Evolutionary conservation across 2,888 invertebrate species (phyloP).

Genomic region (Crossocerus cetratus): DNA sequence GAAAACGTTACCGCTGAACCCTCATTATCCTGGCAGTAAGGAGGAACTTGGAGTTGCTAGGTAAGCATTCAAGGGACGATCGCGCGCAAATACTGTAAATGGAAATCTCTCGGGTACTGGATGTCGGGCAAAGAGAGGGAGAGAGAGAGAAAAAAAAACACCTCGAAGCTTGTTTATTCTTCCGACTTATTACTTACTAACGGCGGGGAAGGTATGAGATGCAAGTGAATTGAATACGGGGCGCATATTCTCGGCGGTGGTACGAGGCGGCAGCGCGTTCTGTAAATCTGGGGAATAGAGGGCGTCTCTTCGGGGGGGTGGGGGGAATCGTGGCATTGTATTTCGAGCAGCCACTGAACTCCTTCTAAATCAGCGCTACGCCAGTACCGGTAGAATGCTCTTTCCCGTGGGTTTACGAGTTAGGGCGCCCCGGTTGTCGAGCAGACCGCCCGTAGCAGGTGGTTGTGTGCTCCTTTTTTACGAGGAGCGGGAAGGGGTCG

Average conservation of each 20-base stretch:
- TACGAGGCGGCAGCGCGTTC: too few relatives aligned
- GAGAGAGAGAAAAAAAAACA: too few relatives aligned
- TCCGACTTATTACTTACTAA: too few relatives aligned
- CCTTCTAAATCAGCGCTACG: slow-evolving; percentile 33
- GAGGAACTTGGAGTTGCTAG: background rate
- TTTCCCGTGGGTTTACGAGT: slow-evolving; percentile 36
- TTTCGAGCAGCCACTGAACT: background rate
- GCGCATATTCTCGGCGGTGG: too few relatives aligned
- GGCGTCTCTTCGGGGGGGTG: too few relatives aligned
- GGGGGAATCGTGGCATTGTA: background rate
- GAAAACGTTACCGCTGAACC: background rate
- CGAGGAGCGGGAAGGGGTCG: slow-evolving; percentile 35
- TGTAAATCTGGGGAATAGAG: too few relatives aligned
- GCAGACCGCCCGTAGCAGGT: slow-evolving; percentile 48
- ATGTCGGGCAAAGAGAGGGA: too few relatives aligned
- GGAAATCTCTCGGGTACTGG: background rate
- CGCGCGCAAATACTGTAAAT: background rate
- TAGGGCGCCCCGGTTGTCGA: slow-evolving; percentile 39
- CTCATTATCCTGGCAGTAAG: background rate
- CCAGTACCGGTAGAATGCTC: slow-evolving; percentile 12
- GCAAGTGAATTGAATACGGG: too few relatives aligned
- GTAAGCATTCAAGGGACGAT: background rate
- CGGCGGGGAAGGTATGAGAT: too few relatives aligned
- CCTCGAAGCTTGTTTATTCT: too few relatives aligned
- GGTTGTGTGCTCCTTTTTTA: slow-evolving; percentile 46